Evolutionary conservation across 2,113 vertebrate species (phyloP), one percentile per base, ranked within the genome.

Genomic region (Oncorhynchus nerka): DNA sequence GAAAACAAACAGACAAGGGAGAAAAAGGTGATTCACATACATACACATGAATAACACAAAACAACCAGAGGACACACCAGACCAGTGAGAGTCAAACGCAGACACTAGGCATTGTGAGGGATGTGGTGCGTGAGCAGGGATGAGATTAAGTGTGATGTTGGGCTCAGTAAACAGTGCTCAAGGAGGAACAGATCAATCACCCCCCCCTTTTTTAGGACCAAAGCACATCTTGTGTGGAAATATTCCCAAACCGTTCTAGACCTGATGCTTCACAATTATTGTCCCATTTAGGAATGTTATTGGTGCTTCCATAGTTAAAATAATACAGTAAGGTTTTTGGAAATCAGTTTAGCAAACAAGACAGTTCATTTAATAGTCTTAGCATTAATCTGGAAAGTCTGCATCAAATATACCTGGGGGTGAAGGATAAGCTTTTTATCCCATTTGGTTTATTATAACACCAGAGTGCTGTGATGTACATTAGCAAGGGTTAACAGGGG

Each of bases 21-120:
- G 77, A 87, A 79, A 90, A 26, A 75, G 68, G 81, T 89, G 87
- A 91, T 89, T 92, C 87, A 87, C 85, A 89, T 85, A 87, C 85
- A 89, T 85, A 90, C 39, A 85, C 34, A 84, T 68, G 71, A 87
- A 89, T 81, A 88, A 77, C 28, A 84, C 69, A 77, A 45, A 82
- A 87, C 81, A 90, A 55, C 75, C 73, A 70, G 79, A 87, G 76
- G 24, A 71, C 59, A 76, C 4, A 45, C 2, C 39, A 65, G 74
- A 59, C 61, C 28, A 51, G 51, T 73, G 73, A 73, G 12, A 74
- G 55, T 68, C 16, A 70, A 64, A 87, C 78, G 70, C 39, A 82
- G 51, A 75, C 74, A 79, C 34, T 59, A 48, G 86, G 80, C 78
- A 87, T 81, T 4, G 22, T 55, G 88, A 91, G 88, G 85, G 83